Evolutionary conservation across 2,888 invertebrate genomes (phyloP), one percentile per base, ranked within the genome.

Genomic region (Meta bourneti): DNA sequence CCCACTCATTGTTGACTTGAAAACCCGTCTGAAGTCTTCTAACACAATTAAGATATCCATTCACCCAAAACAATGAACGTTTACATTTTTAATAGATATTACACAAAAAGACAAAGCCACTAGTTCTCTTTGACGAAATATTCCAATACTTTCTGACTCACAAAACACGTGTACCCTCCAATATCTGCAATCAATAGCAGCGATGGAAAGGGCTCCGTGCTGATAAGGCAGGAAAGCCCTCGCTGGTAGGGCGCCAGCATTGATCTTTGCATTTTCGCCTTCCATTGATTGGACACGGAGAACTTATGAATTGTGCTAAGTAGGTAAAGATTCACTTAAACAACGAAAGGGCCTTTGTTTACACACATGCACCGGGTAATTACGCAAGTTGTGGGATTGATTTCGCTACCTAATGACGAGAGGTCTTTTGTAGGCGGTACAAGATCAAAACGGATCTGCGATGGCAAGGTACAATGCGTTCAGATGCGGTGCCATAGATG

Each of bases 131-230:
- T 72, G 78, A 20, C 69, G 48, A 80, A 79, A 87, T 87, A 80
- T 79, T 80, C 86, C 86, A 78, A 86, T 86, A 86, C 78, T 87
- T 87, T 52, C 75, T 20, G 70, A 51, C 72, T 61, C 71, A 72
- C 72, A 78, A 87, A 80, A 86, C 71, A 79, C 72, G 80, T 72
- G 71, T 80, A 51, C 20, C 19, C 7, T 71, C 87, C 87, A 72
- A 80, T 80, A 79, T 87, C 87, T 54, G 79, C 48, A 87, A 80
- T 80, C 80, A 54, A 87, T 87, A 74, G 7, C 52, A 71, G 9
- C 71, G 87, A 79, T 87, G 79, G 51, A 54, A 51, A 79, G 51
- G 48, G 87, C 34, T 71, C 48, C 7, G 71, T 7, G 34, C 34
- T 34, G 79, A 87, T 86, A 86, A 69, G 70, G 49, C 51, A 19